Evolutionary conservation across 2,797 vertebrate genomes (phyloP), one percentile per base, ranked within the genome.

Genomic region (Philypnodon macrostomus): DNA sequence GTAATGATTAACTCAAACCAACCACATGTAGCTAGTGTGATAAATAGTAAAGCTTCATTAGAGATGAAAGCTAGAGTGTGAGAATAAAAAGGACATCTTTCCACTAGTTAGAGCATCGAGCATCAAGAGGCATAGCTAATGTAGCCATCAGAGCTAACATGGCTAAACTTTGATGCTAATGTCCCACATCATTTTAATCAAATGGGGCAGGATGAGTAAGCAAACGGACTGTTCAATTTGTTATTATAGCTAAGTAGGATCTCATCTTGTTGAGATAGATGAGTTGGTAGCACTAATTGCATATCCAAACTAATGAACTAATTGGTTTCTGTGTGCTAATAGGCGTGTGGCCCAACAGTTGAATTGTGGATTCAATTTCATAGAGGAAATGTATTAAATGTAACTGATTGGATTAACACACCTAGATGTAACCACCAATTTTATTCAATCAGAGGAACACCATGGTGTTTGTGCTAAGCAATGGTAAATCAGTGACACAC

Each of bases 291-390:
- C 8, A 30, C 23, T 15, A 41, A 41, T 29, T 37, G 30, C 5
- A 15, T 17, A 17, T 44, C 15, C 21, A 41, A 23, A 27, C 21
- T 41, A 26, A 41, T 41, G 26, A 41, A 26, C 39, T 41, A 41
- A 41, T 41, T 27, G 27, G 8, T 41, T 24, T 26, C 13, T 26
- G 21, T 41, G 38, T 27, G 12, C 13, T 23, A 15, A 1, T 30
- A 30, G 3, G 23, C 26, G 38, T 9, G 3, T 8, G 15, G 38
- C 24, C 38, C 39, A 41, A 23, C 39, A 26, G 17, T 24, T 4
- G 13, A 41, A 23, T 26, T 11, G 24, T 41, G 21, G 4, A 1
- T 7, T 12, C 5, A 23, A 21, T 10, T 4, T 8, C 35, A 15
- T 21, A 21, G n/a, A 17, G 2, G 1, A n/a, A 12, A n/a, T 23